A percentile compares a stretch with the other conserved stretches of the same genome.
phyloP scores from a whole-genome alignment of 1,140 invertebrate genomes.

The Aphelinus certus region DNA sequence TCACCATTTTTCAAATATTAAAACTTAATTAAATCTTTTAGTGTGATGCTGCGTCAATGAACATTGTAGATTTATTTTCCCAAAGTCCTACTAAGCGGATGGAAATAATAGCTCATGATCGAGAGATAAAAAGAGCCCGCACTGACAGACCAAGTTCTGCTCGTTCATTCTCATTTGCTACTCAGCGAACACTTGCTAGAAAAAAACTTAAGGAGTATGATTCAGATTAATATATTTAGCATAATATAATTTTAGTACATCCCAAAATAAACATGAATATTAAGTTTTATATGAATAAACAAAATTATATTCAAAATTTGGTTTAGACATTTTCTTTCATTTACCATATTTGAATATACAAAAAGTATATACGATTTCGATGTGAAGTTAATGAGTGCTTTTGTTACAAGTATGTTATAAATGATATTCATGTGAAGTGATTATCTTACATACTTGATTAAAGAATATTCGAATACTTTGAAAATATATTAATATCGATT shows the following conservation, averaged over 20 bases:
- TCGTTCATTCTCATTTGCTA: constrained; percentile 64
- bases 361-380: too few species aligned
- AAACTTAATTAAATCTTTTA: constrained; percentile 41
- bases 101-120: constrained; percentile 61
- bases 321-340: constrained; percentile 14
- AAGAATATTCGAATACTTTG: too few species aligned
- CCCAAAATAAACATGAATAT: constrained; percentile 16
- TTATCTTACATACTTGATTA: too few species aligned
- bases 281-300: constrained; percentile 36
- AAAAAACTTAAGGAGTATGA: constrained; percentile 64
- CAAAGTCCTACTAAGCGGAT: constrained; percentile 54
- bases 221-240: constrained; percentile 44
- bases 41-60: constrained; percentile 63
- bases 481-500: neutral
- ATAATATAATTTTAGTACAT: constrained; percentile 29
- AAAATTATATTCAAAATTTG: neutral
- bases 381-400: neutral
- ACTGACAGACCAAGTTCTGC: constrained; percentile 59
- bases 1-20: constrained; percentile 5
- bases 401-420: constrained; percentile 34
- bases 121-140: constrained; percentile 57
- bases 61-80: constrained; percentile 60
- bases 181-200: constrained; percentile 62
- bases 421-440: constrained; percentile 5
- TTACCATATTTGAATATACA: neutral